Conservation (phyloP, 2,888 invertebrate species). For the Cylindroiulus punctatus region DNA sequence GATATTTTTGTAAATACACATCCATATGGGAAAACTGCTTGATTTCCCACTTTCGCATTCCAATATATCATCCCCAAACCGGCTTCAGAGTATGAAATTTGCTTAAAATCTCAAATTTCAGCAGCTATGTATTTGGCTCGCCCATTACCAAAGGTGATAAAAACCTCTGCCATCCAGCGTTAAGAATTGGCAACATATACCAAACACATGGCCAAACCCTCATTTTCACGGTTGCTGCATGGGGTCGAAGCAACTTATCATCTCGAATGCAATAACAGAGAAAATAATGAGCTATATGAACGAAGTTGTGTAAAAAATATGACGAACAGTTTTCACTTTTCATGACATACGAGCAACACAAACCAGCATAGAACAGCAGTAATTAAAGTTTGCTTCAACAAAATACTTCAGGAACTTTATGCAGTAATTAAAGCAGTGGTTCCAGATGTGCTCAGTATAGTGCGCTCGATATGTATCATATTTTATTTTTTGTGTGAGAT, state of each 20-base stretch:
- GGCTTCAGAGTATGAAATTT: background rate
- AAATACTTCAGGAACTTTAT: background rate
- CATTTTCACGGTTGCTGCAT: background rate
- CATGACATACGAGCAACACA: background rate
- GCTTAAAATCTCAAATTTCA: background rate
- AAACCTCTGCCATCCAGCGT: background rate
- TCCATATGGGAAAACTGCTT: background rate
- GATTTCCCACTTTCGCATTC: background rate
- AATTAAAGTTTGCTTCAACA: background rate
- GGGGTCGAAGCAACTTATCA: conserved; percentile 1
- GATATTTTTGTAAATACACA: background rate
- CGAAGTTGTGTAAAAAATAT: background rate
- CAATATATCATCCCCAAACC: background rate
- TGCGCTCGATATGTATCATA: background rate
- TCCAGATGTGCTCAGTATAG: background rate
- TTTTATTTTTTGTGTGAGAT: background rate
- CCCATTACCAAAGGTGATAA: conserved; percentile 16
- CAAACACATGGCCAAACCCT: conserved; percentile 1
- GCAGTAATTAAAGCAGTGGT: background rate
- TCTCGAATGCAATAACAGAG: background rate
- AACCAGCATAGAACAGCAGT: background rate
- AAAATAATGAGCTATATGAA: conserved; percentile 7
- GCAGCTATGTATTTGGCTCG: background rate
- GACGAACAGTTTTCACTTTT: background rate
- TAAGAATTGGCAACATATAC: background rate